Conservation (phyloP, 1,140 invertebrate species). For the Fopius arisanus region DNA sequence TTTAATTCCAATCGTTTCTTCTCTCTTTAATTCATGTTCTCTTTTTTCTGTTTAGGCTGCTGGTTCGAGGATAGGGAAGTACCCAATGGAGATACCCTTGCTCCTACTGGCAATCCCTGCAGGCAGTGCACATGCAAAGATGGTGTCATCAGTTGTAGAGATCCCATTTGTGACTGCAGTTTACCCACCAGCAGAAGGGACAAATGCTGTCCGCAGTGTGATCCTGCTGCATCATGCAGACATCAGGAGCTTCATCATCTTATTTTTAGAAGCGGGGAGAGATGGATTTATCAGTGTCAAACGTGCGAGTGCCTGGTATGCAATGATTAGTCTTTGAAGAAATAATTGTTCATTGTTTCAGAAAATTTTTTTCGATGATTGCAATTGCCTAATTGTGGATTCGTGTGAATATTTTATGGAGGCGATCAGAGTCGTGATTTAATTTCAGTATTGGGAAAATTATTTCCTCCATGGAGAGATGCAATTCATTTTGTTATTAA, state of each 20-base stretch:
- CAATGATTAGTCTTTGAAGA: too few species aligned
- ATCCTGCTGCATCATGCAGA: slow-evolving; percentile 73
- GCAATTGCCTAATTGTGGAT: neutral
- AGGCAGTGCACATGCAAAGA: slow-evolving; percentile 69
- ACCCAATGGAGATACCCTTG: slow-evolving; percentile 65
- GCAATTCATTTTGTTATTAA: too few species aligned
- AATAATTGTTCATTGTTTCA: too few species aligned
- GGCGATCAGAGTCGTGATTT: too few species aligned
- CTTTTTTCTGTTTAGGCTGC: slow-evolving; percentile 64
- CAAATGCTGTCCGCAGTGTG: slow-evolving; percentile 82
- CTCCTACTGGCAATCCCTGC: slow-evolving; percentile 68
- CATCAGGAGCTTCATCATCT: slow-evolving; percentile 82
- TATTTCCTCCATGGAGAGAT: too few species aligned
- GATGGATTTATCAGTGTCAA: slow-evolving; percentile 90
- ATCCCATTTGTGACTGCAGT: slow-evolving; percentile 71
- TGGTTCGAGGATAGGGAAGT: slow-evolving; percentile 70
- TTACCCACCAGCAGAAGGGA: slow-evolving; percentile 66
- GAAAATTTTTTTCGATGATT: too few species aligned
- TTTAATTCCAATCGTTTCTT: neutral
- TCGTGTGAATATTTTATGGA: neutral
- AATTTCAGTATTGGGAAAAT: too few species aligned
- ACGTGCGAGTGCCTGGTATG: slow-evolving; percentile 89
- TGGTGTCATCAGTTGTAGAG: slow-evolving; percentile 72
- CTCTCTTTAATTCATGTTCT: slow-evolving; percentile 5
- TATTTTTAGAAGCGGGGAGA: slow-evolving; percentile 79